Evolutionary conservation across 1,140 invertebrate species (phyloP).

Genomic region (Latrodectus geometricus): DNA sequence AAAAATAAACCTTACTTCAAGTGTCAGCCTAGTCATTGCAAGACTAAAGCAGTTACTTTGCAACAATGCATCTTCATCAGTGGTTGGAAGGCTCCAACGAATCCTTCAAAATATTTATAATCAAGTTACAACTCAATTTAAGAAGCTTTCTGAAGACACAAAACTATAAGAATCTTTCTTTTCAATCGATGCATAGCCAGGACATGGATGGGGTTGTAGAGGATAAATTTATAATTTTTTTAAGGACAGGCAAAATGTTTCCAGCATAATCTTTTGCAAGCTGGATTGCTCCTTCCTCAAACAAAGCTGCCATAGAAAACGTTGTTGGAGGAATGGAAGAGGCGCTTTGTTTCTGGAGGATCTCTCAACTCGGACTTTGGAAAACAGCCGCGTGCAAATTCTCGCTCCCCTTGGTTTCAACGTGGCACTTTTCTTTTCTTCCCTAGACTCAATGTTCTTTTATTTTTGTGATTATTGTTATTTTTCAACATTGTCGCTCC

Average conservation of each 20-base stretch:
- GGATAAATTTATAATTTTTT: slow-evolving; percentile 49
- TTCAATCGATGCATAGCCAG: neutral
- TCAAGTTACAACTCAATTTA: slow-evolving; percentile 33
- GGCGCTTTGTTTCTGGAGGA: slow-evolving; percentile 57
- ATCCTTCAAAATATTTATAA: slow-evolving; percentile 17
- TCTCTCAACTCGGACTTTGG: slow-evolving; percentile 41
- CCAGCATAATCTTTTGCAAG: slow-evolving; percentile 52
- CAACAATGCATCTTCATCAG: neutral
- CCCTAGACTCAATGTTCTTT: slow-evolving; percentile 28
- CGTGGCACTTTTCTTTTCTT: slow-evolving; percentile 51
- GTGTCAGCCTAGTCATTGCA: too few relatives aligned
- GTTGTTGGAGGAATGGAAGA: slow-evolving; percentile 43
- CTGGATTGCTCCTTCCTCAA: slow-evolving; percentile 53
- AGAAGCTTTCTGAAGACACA: slow-evolving; percentile 14
- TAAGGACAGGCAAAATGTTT: slow-evolving; percentile 45
- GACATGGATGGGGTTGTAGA: neutral
- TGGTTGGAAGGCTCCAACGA: neutral
- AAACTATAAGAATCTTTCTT: slow-evolving; percentile 11
- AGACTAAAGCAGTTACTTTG: neutral
- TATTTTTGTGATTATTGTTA: slow-evolving; percentile 44
- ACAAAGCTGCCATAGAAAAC: slow-evolving; percentile 54
- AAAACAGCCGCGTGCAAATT: slow-evolving; percentile 52
- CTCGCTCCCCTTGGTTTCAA: slow-evolving; percentile 43
- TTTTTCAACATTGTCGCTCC: slow-evolving; percentile 43
- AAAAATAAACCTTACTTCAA: too few relatives aligned